These are phyloP conservation scores for Rhopalosiphum padi DNA, from an alignment of 1,140 invertebrate species.

Conservation along the genomic window DNA sequence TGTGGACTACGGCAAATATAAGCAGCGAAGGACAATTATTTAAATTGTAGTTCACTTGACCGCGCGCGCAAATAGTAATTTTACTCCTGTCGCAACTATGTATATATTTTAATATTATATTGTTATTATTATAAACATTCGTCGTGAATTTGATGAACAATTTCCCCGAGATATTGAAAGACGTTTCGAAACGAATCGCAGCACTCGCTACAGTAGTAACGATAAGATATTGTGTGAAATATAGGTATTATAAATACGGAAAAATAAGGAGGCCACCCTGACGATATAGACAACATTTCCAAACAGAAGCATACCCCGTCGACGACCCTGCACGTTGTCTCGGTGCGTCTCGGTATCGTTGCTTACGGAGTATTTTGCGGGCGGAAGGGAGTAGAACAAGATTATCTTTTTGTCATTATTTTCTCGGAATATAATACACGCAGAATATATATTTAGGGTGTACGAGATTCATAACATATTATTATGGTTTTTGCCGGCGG, in stretches of 20 bases:
- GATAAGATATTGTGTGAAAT: background rate
- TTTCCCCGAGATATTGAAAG: background rate
- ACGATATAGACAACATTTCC: background rate
- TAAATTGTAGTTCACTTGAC: constrained; percentile 1
- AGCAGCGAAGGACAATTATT: background rate
- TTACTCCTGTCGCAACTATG: background rate
- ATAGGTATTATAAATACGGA: background rate
- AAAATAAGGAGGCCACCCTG: background rate
- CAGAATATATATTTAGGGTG: background rate
- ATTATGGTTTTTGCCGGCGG: constrained; percentile 20
- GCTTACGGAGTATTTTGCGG: background rate
- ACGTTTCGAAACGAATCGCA: background rate
- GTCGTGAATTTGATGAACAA: constrained; percentile 7
- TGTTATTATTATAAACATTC: background rate
- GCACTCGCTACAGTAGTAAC: background rate
- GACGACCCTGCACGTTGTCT: background rate
- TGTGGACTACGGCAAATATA: background rate
- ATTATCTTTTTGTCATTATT: constrained; percentile 46
- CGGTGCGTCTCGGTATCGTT: background rate
- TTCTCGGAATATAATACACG: constrained; percentile 5
- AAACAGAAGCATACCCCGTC: background rate
- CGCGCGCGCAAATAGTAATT: background rate
- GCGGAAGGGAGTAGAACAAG: background rate
- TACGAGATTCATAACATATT: background rate
- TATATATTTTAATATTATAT: background rate